Percentiles rank a stretch among this genome's conserved stretches.
phyloP scores from a whole-genome alignment of 2,797 vertebrate genomes.

The Sebastes itinus region DNA sequence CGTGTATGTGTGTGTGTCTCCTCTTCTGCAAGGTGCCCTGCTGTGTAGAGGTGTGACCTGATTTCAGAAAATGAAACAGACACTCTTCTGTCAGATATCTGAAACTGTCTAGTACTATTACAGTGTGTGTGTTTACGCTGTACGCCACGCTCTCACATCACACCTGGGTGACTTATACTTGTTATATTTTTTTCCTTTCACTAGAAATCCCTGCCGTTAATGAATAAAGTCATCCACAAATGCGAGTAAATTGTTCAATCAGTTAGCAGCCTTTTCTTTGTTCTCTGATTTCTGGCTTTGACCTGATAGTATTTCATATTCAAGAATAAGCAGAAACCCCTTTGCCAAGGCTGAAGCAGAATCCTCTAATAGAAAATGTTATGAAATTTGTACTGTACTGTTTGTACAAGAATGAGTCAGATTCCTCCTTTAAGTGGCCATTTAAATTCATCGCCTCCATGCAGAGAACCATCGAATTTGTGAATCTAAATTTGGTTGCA shows the following conservation, averaged over 20 bases:
- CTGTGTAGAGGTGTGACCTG: constrained; percentile 35
- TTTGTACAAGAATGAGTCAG: constrained; percentile 8
- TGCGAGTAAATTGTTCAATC: background rate
- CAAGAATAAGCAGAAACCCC: background rate
- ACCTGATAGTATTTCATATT: background rate
- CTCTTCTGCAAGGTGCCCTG: constrained; percentile 4
- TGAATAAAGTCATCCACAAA: background rate
- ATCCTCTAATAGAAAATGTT: background rate
- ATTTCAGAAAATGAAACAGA: constrained; percentile 51
- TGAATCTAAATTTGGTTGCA: background rate
- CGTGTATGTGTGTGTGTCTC: background rate
- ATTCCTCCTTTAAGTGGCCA: background rate
- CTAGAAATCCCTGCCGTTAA: background rate
- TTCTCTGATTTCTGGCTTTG: background rate
- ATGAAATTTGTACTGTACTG: background rate
- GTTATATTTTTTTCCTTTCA: background rate
- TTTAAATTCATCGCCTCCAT: background rate
- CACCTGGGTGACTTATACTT: background rate
- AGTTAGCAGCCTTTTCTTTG: background rate
- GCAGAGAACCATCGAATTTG: background rate
- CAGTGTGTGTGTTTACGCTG: background rate
- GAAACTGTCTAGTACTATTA: constrained; percentile 4
- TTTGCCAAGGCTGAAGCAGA: background rate
- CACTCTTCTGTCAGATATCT: constrained; percentile 30
- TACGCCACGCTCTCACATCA: background rate